phyloP scores from a whole-genome alignment of 2,113 vertebrate genomes.

The Ceyx margarethae region DNA sequence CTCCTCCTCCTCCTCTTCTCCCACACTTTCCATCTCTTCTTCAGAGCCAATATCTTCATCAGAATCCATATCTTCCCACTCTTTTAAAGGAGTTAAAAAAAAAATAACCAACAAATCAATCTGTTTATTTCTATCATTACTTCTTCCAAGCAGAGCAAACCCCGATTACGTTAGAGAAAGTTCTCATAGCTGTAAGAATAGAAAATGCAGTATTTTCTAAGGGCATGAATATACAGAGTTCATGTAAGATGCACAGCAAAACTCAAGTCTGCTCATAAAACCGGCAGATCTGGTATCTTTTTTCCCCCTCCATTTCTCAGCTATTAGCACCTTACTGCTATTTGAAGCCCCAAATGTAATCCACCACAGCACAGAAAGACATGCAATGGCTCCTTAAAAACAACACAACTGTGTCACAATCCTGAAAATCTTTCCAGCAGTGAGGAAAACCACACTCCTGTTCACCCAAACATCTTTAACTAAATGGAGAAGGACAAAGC shows the following conservation, averaged over 20 bases:
- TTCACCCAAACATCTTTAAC: not conserved
- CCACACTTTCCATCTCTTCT: conserved; percentile 29
- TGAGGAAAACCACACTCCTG: not conserved
- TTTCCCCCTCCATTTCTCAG: not conserved
- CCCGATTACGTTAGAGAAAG: not conserved
- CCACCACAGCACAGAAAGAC: not conserved
- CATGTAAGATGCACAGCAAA: not conserved
- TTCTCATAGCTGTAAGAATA: not conserved
- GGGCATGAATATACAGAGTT: not conserved
- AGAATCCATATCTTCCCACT: conserved; percentile 88
- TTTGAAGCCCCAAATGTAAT: not conserved
- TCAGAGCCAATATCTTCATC: conserved; percentile 61
- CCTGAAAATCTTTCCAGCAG: not conserved
- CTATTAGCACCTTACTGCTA: not conserved
- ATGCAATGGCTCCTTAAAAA: not conserved
- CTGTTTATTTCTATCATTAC: not conserved
- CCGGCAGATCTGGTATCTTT: not conserved
- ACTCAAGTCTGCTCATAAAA: not conserved
- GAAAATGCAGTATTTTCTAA: not conserved
- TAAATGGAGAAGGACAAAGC: not conserved
- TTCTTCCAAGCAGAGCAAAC: not conserved
- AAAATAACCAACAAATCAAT: not conserved
- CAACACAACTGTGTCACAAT: not conserved
- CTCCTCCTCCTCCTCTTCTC: conserved; percentile 28
- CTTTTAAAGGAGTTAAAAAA: conserved; percentile 52